A percentile compares a stretch with the other conserved stretches of the same genome.
Evolutionary conservation across 2,797 vertebrate species (phyloP).

Genomic region (Leptoclinus maculatus): DNA sequence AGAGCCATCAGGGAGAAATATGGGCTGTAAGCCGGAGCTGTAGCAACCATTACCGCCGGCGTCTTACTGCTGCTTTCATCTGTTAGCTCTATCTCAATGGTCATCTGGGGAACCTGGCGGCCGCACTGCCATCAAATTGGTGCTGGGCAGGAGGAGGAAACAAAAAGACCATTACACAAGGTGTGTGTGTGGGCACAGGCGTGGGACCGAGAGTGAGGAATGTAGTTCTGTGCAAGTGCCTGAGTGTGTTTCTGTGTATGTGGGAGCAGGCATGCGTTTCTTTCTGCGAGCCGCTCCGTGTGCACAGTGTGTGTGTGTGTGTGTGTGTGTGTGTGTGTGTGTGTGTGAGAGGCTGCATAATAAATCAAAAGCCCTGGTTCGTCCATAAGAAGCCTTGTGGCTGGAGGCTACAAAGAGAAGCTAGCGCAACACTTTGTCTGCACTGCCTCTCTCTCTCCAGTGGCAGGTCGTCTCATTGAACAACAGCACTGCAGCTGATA

Average conservation of each 20-base stretch:
- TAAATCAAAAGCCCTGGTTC: conserved; percentile 62
- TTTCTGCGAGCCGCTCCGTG: conserved; percentile 3
- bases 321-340: background rate
- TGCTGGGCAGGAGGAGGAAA: conserved; percentile 81
- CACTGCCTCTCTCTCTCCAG: conserved; percentile 32
- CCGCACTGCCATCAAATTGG: conserved; percentile 83
- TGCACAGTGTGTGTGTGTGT: background rate
- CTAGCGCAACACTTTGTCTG: conserved; percentile 46
- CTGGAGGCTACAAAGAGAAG: conserved; percentile 53
- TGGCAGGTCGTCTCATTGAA: conserved; percentile 53
- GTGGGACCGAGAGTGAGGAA: background rate
- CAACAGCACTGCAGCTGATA: conserved; percentile 37
- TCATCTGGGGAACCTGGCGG: conserved; percentile 83
- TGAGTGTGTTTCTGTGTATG: conserved; percentile 3
- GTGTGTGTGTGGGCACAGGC: conserved; percentile 38
- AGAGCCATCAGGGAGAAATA: conserved; percentile 82
- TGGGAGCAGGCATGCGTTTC: conserved; percentile 26
- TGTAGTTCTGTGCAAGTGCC: background rate
- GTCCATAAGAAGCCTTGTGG: conserved; percentile 47
- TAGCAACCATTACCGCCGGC: conserved; percentile 80
- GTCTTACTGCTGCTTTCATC: conserved; percentile 89
- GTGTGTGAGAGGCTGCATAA: conserved; percentile 27
- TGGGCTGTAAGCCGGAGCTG: conserved; percentile 80
- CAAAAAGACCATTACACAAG: conserved; percentile 85
- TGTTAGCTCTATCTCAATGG: conserved; percentile 84